A percentile compares a stretch with the other conserved stretches of the same genome.
Evolutionary conservation across 2,113 vertebrate species (phyloP).

Genomic region (Protobothrops mucrosquamatus): DNA sequence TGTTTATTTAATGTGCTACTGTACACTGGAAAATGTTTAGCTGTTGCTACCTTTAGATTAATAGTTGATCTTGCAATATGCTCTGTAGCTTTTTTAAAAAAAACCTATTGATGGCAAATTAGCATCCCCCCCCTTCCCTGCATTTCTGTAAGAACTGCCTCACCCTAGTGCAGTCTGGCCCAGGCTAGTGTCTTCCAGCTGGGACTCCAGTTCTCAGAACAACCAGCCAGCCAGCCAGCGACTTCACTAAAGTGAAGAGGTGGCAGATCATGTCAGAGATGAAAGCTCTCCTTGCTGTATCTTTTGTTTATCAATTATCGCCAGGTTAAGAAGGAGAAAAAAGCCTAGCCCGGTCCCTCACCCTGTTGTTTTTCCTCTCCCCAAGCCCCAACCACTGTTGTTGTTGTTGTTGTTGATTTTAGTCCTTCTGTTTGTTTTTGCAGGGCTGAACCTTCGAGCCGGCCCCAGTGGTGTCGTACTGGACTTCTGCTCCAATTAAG

Average conservation of each 20-base stretch:
- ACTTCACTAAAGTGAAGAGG: neutral
- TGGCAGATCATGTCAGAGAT: slow-evolving; percentile 30
- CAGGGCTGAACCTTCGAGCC: slow-evolving; percentile 57
- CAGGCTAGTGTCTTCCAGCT: too few species aligned
- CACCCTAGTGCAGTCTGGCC: neutral
- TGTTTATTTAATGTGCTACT: neutral
- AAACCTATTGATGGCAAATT: neutral
- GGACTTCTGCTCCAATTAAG: slow-evolving; percentile 62
- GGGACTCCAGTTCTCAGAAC: neutral
- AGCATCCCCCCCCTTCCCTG: neutral
- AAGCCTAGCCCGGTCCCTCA: neutral
- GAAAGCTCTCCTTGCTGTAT: slow-evolving; percentile 10
- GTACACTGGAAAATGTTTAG: neutral
- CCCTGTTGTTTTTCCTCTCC: slow-evolving; percentile 26
- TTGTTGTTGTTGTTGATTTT: slow-evolving; percentile 41
- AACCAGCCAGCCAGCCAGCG: neutral
- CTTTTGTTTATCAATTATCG: neutral
- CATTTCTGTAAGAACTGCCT: neutral
- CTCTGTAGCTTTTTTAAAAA: neutral
- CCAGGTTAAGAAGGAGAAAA: neutral
- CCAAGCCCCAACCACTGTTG: neutral
- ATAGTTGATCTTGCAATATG: neutral
- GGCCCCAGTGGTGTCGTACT: slow-evolving; percentile 53
- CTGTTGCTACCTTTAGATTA: neutral
- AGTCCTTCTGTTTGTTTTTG: slow-evolving; percentile 65